These are phyloP conservation scores for Lochmaea crataegi DNA, from an alignment of 2,888 invertebrate species.

Conservation along the genomic window DNA sequence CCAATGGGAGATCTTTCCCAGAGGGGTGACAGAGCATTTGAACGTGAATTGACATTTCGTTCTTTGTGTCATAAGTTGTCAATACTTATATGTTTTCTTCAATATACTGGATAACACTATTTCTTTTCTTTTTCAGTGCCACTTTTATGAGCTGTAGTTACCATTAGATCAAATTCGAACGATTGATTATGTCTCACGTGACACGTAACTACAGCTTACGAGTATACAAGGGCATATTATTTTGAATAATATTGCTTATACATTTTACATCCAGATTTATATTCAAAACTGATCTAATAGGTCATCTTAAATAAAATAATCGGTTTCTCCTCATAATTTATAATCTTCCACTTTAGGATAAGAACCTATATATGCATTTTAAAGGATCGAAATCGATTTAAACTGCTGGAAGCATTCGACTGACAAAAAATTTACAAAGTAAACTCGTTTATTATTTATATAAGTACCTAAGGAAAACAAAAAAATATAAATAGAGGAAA, in stretches of 20 bases:
- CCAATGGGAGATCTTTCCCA: conserved; percentile 7
- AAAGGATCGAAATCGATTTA: background rate
- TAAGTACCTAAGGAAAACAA: background rate
- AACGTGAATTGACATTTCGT: conserved; percentile 10
- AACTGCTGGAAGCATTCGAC: background rate
- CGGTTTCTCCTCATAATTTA: too few relatives aligned
- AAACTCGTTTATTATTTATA: background rate
- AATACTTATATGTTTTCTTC: conserved; percentile 1
- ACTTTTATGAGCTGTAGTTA: background rate
- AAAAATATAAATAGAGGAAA: conserved; percentile 1
- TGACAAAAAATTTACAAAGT: background rate
- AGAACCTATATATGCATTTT: too few relatives aligned
- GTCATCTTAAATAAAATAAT: too few relatives aligned
- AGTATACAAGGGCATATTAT: too few relatives aligned
- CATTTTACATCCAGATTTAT: too few relatives aligned
- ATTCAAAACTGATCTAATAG: too few relatives aligned
- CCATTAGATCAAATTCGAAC: too few relatives aligned
- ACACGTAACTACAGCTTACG: too few relatives aligned
- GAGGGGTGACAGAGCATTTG: conserved; percentile 9
- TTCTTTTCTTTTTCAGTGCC: background rate
- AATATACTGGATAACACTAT: background rate
- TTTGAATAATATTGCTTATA: too few relatives aligned
- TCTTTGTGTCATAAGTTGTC: conserved; percentile 4
- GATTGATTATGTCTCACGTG: too few relatives aligned
- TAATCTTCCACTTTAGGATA: too few relatives aligned